A percentile compares a stretch with the other conserved stretches of the same genome.
These are phyloP conservation scores for Zaprionus africanus DNA, from an alignment of 1,140 invertebrate genomes.

Conservation along the genomic window DNA sequence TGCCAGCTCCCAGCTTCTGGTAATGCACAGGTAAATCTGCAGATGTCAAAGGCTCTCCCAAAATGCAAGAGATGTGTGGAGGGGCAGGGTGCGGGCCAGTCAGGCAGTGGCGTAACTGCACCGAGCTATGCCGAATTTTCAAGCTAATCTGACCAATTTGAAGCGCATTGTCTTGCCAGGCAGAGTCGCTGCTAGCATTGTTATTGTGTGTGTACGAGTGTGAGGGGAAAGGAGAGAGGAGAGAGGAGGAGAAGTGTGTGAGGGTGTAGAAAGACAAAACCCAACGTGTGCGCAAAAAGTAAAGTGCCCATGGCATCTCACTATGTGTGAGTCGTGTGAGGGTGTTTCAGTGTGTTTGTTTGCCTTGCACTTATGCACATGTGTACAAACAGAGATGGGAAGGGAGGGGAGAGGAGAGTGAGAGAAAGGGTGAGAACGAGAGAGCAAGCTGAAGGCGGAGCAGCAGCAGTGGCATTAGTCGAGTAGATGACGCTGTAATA, in stretches of 20 bases:
- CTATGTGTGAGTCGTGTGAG: slow-evolving; percentile 41
- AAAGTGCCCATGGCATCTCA: slow-evolving; percentile 58
- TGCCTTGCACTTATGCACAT: slow-evolving; percentile 77
- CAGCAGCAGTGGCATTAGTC: slow-evolving; percentile 49
- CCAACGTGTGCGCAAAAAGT: slow-evolving; percentile 58
- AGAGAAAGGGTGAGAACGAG: too few species aligned
- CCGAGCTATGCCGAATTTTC: slow-evolving; percentile 59
- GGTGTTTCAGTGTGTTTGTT: slow-evolving; percentile 54
- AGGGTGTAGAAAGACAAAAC: slow-evolving; percentile 58
- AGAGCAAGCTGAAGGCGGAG: slow-evolving; percentile 1
- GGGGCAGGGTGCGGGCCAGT: not conserved
- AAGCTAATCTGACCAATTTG: slow-evolving; percentile 79
- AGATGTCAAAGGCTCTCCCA: slow-evolving; percentile 66
- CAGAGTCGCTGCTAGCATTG: not conserved
- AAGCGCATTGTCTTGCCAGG: slow-evolving; percentile 67
- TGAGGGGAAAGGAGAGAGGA: not conserved
- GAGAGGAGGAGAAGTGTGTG: not conserved
- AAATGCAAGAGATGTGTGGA: not conserved
- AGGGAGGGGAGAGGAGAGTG: not conserved
- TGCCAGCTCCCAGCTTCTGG: slow-evolving; percentile 28
- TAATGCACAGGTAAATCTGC: slow-evolving; percentile 67
- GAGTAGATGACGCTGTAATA: slow-evolving; percentile 82
- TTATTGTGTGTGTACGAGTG: not conserved
- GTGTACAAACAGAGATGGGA: slow-evolving; percentile 58
- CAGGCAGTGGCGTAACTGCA: slow-evolving; percentile 33